Base-by-base conservation (phyloP, 1,140 invertebrate species). In the Dufourea novaeangliae region DNA sequence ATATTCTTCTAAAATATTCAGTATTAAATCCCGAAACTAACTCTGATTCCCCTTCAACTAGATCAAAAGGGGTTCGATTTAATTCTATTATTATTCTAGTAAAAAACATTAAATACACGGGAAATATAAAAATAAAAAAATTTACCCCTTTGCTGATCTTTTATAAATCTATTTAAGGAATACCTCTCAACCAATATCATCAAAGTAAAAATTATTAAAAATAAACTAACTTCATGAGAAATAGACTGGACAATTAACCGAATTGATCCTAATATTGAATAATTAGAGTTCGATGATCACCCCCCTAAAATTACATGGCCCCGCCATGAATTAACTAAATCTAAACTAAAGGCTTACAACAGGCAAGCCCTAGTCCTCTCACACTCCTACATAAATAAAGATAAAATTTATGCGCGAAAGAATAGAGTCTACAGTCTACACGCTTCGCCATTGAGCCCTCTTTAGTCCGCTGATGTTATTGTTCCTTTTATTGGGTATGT, bases 51-150 rank as follows among this genome's bases (percentile, higher is more conserved):
- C 34, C 59, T 39, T 61, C 59, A 37, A 39, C 10, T 39, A 61
- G 39, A 61, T 64, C 62, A n/a, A 64, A 64, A 46, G 62, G 22
- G 29, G 12, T 27, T 11, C 44, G 64, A 52, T 67, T 67, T 34
- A 66, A 52, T 34, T 66, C 63, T 37, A 54, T 54, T 54, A 67
- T 25, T 54, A 67, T 54, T 17, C 64, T 79, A 90, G 91, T 89
- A 88, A 92, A 91, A 82, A 93, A 81, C 88, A 93, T 90, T 91
- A 89, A 92, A 93, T 92, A 93, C 90, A 94, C 92, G 73, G 90
- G 90, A 88, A 93, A 64, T 66, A 92, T 91, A 86, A 94, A 92
- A 94, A 92, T 93, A 76, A 74, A 87, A n/a, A 86, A 93, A 93
- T 92, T 20, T 11, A 34, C 32, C 12, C 3, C n/a, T 50, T 12